A percentile compares a stretch with the other conserved stretches of the same genome.
phyloP scores from a whole-genome alignment of 2,113 vertebrate genomes.

The Athene cunicularia region DNA sequence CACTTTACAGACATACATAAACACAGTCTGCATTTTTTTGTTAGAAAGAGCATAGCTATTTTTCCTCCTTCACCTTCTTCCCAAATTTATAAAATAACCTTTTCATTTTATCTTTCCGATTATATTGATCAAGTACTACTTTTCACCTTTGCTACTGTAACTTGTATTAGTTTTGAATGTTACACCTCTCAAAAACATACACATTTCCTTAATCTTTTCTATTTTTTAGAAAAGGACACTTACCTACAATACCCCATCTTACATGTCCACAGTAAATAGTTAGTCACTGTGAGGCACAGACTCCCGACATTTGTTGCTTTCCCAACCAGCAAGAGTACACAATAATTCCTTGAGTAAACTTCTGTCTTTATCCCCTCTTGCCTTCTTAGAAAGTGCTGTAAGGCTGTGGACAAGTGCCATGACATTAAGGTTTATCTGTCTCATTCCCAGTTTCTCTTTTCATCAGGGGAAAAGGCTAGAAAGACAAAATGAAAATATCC shows the following conservation, averaged over 20 bases:
- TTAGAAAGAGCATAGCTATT: neutral
- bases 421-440: neutral
- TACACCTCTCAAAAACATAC: neutral
- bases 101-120: neutral
- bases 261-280: neutral
- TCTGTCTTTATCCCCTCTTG: neutral
- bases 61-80: neutral
- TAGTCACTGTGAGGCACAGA: neutral
- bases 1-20: neutral
- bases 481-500: neutral
- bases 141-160: neutral
- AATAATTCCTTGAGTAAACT: neutral
- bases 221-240: neutral
- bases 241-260: neutral
- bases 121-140: neutral
- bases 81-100: neutral
- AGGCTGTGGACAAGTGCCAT: neutral
- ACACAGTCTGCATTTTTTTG: neutral
- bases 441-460: neutral
- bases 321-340: neutral
- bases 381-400: neutral
- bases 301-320: neutral
- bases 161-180: neutral
- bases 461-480: neutral
- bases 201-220: neutral